Base-by-base conservation (phyloP, 1,140 invertebrate genomes). In the Aphaenogaster rudis region DNA sequence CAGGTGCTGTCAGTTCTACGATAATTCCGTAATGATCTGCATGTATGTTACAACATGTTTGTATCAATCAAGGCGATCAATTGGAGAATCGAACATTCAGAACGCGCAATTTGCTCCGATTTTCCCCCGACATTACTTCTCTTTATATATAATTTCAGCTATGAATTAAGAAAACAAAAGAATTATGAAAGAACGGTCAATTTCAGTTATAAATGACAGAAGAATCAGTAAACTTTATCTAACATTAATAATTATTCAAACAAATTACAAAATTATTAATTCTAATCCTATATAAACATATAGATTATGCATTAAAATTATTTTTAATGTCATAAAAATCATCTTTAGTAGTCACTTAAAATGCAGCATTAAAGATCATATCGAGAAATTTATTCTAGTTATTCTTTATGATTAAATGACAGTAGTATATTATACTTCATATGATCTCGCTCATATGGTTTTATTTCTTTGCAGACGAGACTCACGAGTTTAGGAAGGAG, bases 21-120 rank as follows among this genome's bases (percentile, higher is more conserved):
- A 78, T 78, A 48, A 63, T 78, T 78, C 6, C 28, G 33, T 52
- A 76, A 59, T 36, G 7, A 7, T n/a, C 72, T n/a, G 50, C 9
- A 67, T 48, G 48, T 17, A 39, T n/a, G n/a, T 15, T 54, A 13
- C 13, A 59, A n/a, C 52, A 59, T 59, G 36, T 36, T 57, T 59
- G 52, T 59, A 78, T 64, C 39, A 64, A 78, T 64, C 42, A 78
- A 64, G 11, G 1, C 1, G 15, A 63, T 61, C 39, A 64, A 63
- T 78, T 64, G 76, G 9, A 78, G 21, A 45, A 33, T 42, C 21
- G 28, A 5, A 52, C 28, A 33, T 72, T 78, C n/a, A 17, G 21
- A 15, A 15, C 17, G n/a, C 28, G 17, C 3, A 64, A 28, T 42
- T 64, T 64, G 39, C 5, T 39, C 9, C 42, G 9, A 78, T 78